These are phyloP conservation scores for Megalops cyprinoides DNA, from an alignment of 2,797 vertebrate genomes.

Conservation along the genomic window DNA sequence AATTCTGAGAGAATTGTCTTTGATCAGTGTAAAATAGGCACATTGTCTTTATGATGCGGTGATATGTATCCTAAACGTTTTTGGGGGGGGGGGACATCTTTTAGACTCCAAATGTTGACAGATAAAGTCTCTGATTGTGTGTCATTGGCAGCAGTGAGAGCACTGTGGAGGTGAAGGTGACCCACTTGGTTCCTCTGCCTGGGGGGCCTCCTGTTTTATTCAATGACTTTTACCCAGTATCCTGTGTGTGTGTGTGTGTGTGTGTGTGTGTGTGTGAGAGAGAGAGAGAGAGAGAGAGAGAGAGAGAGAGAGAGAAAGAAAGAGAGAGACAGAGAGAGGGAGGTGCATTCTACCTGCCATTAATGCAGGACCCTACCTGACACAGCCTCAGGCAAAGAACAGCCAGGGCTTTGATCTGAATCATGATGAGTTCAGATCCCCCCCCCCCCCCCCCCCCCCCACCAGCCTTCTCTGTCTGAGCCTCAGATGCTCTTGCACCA, in stretches of 20 bases:
- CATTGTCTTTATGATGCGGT: not conserved
- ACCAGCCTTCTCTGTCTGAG: not conserved
- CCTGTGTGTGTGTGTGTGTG: constrained; percentile 21
- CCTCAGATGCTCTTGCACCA: not conserved
- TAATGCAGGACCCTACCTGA: constrained; percentile 42
- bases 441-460: not conserved
- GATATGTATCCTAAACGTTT: not conserved
- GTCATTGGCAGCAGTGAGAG: constrained; percentile 28
- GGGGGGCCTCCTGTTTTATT: constrained; percentile 56
- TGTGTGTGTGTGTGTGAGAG: constrained; percentile 31
- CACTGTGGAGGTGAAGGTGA: constrained; percentile 52
- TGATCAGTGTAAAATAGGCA: not conserved
- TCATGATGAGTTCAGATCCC: constrained; percentile 58
- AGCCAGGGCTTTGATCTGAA: constrained; percentile 64
- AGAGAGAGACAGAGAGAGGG: not conserved
- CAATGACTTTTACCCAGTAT: constrained; percentile 35
- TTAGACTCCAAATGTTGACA: not conserved
- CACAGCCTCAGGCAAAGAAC: constrained; percentile 61
- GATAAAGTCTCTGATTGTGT: constrained; percentile 18
- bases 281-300: constrained; percentile 31
- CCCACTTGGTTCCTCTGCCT: constrained; percentile 4
- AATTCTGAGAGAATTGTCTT: not conserved
- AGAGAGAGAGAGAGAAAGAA: constrained; percentile 42
- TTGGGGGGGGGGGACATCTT: not conserved
- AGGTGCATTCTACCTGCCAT: constrained; percentile 10